Percentiles rank a stretch among this genome's conserved stretches.
phyloP scores from a whole-genome alignment of 2,888 invertebrate species.

The Hirtodrosophila alboralis region DNA sequence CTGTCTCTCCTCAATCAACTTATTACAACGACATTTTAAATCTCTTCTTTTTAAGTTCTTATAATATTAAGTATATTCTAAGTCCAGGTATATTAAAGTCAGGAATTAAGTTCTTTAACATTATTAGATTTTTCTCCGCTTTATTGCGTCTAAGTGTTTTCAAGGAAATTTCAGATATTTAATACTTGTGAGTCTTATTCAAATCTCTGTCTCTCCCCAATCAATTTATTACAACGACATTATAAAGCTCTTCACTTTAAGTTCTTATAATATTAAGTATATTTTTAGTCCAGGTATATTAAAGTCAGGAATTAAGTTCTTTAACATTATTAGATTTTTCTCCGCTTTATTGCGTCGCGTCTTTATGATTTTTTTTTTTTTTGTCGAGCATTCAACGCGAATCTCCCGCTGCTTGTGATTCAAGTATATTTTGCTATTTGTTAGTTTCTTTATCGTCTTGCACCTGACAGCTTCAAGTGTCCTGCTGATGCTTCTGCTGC shows the following conservation, averaged over 20 bases:
- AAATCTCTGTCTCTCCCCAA: too few species aligned
- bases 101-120: neutral
- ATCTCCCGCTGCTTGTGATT: slow-evolving; percentile 31
- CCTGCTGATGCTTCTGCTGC: neutral
- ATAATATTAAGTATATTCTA: too few species aligned
- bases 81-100: slow-evolving; percentile 17
- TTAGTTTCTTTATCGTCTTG: slow-evolving; percentile 44
- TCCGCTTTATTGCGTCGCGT: slow-evolving; percentile 12
- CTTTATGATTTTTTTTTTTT: slow-evolving; percentile 41
- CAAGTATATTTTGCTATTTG: slow-evolving; percentile 41
- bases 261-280: too few species aligned
- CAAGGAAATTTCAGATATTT: too few species aligned
- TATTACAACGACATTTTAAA: too few species aligned
- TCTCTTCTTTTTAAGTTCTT: too few species aligned
- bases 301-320: slow-evolving; percentile 1
- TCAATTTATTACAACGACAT: too few species aligned
- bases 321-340: neutral
- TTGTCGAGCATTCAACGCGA: slow-evolving; percentile 17
- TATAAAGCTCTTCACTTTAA: too few species aligned
- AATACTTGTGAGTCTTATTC: too few species aligned
- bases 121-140: slow-evolving; percentile 5
- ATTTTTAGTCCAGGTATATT: slow-evolving; percentile 12
- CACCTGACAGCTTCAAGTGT: slow-evolving; percentile 47
- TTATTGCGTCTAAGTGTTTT: too few species aligned
- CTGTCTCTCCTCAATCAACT: too few species aligned